These are phyloP conservation scores for Eristalis arbustorum DNA, from an alignment of 2,888 invertebrate species.

Conservation along the genomic window DNA sequence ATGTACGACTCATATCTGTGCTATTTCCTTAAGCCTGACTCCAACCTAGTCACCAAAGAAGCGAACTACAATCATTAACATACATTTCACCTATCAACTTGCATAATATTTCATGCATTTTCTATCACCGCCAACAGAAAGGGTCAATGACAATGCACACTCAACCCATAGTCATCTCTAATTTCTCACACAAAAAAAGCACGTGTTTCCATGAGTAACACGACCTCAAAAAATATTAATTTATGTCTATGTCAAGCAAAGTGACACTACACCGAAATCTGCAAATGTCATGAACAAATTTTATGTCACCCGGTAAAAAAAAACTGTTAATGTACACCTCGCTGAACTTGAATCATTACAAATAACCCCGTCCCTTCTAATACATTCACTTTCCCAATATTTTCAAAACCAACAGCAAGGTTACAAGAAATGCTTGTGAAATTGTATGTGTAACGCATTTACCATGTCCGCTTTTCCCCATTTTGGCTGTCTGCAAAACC, in stretches of 20 bases:
- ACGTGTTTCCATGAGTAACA: too few relatives aligned
- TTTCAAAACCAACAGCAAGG: neutral
- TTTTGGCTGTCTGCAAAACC: neutral
- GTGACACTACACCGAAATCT: too few relatives aligned
- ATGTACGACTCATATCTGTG: too few relatives aligned
- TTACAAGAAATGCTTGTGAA: neutral
- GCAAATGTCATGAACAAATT: too few relatives aligned
- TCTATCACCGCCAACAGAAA: neutral
- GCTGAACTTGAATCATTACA: too few relatives aligned
- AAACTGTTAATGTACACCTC: too few relatives aligned
- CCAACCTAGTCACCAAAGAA: too few relatives aligned
- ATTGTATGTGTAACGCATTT: neutral
- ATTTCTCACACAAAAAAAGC: too few relatives aligned
- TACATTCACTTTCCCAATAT: neutral
- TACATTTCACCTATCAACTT: neutral
- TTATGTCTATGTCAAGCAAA: too few relatives aligned
- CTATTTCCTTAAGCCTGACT: too few relatives aligned
- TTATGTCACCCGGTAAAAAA: too few relatives aligned
- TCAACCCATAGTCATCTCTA: neutral
- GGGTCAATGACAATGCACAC: neutral
- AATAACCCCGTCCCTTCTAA: neutral
- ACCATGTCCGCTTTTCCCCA: neutral
- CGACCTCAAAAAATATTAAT: too few relatives aligned
- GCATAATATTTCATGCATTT: neutral
- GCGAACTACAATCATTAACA: neutral